phyloP scores from a whole-genome alignment of 2,113 vertebrate genomes.

The Pseudopodoces humilis region DNA sequence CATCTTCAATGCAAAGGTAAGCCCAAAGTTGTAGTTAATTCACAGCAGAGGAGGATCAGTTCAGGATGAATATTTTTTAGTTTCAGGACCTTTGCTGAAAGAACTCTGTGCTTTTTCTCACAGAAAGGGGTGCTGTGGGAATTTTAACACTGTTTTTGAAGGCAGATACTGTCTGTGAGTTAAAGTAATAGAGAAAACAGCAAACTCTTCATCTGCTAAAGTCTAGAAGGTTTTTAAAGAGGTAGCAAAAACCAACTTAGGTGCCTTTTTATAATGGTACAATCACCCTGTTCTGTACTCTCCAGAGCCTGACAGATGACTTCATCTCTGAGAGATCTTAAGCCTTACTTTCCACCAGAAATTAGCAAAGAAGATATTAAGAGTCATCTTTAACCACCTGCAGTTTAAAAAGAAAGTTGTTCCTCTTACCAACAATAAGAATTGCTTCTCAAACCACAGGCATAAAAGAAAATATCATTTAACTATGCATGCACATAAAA shows the following conservation, averaged over 20 bases:
- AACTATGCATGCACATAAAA: neutral
- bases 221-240: slow-evolving; percentile 17
- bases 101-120: neutral
- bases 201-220: neutral
- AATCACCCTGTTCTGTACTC: neutral
- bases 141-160: neutral
- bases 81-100: neutral
- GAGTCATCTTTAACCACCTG: neutral
- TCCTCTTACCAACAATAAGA: neutral
- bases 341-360: neutral
- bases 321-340: neutral
- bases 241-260: neutral
- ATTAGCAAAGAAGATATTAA: neutral
- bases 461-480: neutral
- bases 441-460: neutral
- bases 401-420: neutral
- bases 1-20: neutral
- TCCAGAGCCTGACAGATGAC: neutral
- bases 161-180: neutral
- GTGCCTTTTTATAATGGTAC: neutral
- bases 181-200: neutral
- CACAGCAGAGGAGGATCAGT: neutral
- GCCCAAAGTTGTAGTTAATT: neutral
- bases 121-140: neutral
- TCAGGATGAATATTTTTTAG: neutral